Evolutionary conservation across 2,888 invertebrate species (phyloP), one percentile per base, ranked within the genome.

Genomic region (Petrolisthes cinctipes): DNA sequence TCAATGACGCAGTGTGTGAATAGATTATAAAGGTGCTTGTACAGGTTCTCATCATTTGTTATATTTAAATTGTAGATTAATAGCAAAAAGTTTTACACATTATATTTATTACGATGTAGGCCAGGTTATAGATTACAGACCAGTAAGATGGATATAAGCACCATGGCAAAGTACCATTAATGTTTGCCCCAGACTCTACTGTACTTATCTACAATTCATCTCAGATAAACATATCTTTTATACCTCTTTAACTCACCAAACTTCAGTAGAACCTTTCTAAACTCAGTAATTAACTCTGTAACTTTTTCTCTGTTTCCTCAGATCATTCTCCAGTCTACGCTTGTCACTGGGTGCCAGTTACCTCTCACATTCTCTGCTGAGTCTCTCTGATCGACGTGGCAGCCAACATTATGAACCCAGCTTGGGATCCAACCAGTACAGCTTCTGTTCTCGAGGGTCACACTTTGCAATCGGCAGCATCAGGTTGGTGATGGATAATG

Each of bases 341-440:
- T 82, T 91, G 81, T 91, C 86, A 4, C 82, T 86, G 14, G 88
- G 83, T 17, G 89, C 91, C 20, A 85, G 89, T 9, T 91, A 85
- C 61, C 85, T 91, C 37, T 90, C 90, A 4, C 89, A 90, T 75
- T 91, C 91, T n/a, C 73, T 90, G 51, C 73, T 86, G 53, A 91
- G 90, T 81, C 90, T 91, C 56, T 51, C 57, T 51, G 90, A 89
- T 1, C 23, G 23, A 0, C 61, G 53, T 2, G 14, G n/a, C 68
- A 79, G 61, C 56, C 66, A 57, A 9, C 76, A 78, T 51, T 71
- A 68, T 56, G 75, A 75, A 56, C 54, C 54, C 7, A 79, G 78
- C 68, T 20, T 89, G 9, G 81, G 68, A 57, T 87, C 86, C 79
- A 88, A 89, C 78, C 85, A 88, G 57, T 85, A 85, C 82, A 89